Evolutionary conservation across 2,797 vertebrate genomes (phyloP).

Genomic region (Alectoris magna): DNA sequence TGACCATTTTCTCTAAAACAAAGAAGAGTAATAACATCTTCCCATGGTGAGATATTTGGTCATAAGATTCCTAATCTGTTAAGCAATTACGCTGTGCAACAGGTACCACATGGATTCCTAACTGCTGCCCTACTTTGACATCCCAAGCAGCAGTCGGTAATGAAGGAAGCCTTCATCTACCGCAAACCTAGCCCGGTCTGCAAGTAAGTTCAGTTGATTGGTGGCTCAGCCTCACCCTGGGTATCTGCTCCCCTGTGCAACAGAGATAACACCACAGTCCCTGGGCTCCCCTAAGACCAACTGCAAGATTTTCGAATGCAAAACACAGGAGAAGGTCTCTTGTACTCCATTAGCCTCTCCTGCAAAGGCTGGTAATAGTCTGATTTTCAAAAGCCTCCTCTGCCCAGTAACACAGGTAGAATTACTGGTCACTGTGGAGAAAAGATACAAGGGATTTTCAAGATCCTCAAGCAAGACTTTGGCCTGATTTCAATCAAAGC

Average conservation of each 20-base stretch:
- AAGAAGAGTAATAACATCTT: constrained; percentile 8
- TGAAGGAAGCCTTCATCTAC: background rate
- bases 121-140: background rate
- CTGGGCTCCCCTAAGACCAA: background rate
- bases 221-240: accelerated
- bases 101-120: constrained; percentile 15
- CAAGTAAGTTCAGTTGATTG: background rate
- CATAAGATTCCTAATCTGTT: constrained; percentile 49
- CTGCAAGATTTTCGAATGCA: background rate
- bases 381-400: background rate
- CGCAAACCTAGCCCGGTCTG: background rate
- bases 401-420: background rate
- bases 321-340: background rate
- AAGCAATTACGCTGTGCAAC: constrained; percentile 44
- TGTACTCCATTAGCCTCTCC: background rate
- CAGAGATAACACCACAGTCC: background rate
- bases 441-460: background rate
- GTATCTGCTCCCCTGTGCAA: background rate
- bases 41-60: background rate
- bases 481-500: background rate
- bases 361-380: background rate
- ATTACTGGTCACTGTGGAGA: background rate
- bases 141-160: background rate
- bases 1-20: constrained; percentile 41
- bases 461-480: background rate